These are phyloP conservation scores for Phyllostomus discolor DNA, from an alignment of 2,113 vertebrate genomes.

Conservation along the genomic window DNA sequence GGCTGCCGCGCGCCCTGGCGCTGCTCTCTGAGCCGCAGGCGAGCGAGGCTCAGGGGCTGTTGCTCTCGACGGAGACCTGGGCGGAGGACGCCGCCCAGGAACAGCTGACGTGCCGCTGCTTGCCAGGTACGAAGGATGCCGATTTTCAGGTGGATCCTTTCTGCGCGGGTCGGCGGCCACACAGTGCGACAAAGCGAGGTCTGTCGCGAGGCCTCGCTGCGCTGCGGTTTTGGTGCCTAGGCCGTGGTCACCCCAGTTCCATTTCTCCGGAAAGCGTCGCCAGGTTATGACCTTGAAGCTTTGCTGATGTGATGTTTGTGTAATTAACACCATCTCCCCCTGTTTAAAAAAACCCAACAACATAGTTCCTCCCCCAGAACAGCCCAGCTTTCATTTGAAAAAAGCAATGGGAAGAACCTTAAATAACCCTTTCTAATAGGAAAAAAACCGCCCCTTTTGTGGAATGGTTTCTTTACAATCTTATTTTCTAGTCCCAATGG, in stretches of 20 bases:
- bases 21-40: not conserved
- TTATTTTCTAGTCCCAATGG: constrained; percentile 57
- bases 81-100: not conserved
- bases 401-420: constrained; percentile 23
- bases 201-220: not conserved
- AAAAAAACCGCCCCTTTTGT: constrained; percentile 59
- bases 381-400: not conserved
- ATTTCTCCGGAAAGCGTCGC: not conserved
- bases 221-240: not conserved
- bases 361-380: not conserved
- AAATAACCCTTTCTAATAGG: constrained; percentile 55
- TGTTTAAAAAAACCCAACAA: not conserved
- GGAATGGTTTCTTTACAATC: constrained; percentile 48
- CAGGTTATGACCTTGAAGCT: constrained; percentile 19
- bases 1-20: not conserved
- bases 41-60: not conserved
- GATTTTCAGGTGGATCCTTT: not conserved
- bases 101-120: not conserved
- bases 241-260: not conserved
- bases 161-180: not conserved
- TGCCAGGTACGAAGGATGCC: not conserved
- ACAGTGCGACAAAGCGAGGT: not conserved
- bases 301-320: constrained; percentile 43
- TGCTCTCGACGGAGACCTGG: not conserved
- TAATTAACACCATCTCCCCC: constrained; percentile 40